Evolutionary conservation across 2,888 invertebrate species (phyloP).

Genomic region (Aplocera efformata): DNA sequence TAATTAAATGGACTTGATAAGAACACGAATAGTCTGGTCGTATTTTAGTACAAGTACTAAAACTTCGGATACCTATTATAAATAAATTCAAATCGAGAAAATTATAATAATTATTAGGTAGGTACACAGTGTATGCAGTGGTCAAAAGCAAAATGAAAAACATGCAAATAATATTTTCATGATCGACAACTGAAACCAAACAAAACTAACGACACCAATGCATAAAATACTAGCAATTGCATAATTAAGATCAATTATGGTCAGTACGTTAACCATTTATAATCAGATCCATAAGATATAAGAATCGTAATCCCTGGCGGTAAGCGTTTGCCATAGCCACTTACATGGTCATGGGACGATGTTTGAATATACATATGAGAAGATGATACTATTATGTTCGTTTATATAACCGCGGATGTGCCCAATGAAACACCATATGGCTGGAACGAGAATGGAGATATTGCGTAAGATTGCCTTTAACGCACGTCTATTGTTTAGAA

Average conservation of each 20-base stretch:
- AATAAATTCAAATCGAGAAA: too few relatives aligned
- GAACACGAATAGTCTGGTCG: too few relatives aligned
- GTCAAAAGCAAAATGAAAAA: too few relatives aligned
- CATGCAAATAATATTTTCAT: too few relatives aligned
- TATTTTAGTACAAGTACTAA: too few relatives aligned
- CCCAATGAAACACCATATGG: constrained; percentile 28
- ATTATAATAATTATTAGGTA: too few relatives aligned
- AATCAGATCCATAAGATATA: constrained; percentile 36
- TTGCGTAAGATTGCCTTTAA: constrained; percentile 6
- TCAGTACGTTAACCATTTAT: constrained; percentile 26
- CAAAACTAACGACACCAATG: neutral
- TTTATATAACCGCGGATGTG: neutral
- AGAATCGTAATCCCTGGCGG: constrained; percentile 24
- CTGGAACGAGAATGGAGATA: neutral
- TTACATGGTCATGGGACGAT: constrained; percentile 20
- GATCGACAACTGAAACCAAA: too few relatives aligned
- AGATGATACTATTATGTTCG: too few relatives aligned
- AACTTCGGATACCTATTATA: too few relatives aligned
- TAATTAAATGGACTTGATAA: too few relatives aligned
- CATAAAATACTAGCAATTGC: constrained; percentile 6
- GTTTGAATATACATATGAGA: constrained; percentile 17
- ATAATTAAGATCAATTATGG: constrained; percentile 18
- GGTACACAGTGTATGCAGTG: too few relatives aligned
- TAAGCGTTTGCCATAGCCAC: constrained; percentile 11
- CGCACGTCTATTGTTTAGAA: neutral